Evolutionary conservation across 2,113 vertebrate species (phyloP).

Genomic region (Centropus unirufus): DNA sequence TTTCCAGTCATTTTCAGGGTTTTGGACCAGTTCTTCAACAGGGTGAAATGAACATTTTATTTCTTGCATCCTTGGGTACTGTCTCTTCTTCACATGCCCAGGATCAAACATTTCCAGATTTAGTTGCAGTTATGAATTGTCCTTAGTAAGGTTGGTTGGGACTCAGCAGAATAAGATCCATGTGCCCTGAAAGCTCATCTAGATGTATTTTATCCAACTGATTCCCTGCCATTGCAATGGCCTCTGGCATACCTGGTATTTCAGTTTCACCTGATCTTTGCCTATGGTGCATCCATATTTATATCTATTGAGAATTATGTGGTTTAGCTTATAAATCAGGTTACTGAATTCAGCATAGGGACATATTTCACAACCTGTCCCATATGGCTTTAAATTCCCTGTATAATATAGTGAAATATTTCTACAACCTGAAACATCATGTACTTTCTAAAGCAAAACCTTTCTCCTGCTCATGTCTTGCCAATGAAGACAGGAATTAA

Average conservation of each 20-base stretch:
- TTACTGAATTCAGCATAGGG: not conserved
- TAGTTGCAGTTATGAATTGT: not conserved
- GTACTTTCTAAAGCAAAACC: not conserved
- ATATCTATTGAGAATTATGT: slow-evolving; percentile 14
- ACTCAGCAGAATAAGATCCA: not conserved
- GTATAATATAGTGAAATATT: not conserved
- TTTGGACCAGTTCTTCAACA: not conserved
- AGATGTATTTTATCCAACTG: not conserved
- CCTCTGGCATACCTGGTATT: not conserved
- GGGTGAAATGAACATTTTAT: not conserved
- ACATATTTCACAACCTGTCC: not conserved
- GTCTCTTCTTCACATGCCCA: not conserved
- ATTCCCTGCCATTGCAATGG: not conserved
- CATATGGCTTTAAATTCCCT: not conserved
- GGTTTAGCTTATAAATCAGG: slow-evolving; percentile 12
- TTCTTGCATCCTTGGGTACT: not conserved
- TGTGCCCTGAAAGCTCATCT: not conserved
- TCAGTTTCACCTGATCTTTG: slow-evolving; percentile 33
- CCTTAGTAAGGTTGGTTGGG: not conserved
- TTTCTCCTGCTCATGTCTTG: not conserved
- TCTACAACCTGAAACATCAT: not conserved
- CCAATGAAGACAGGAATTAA: not conserved
- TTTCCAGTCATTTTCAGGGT: not conserved
- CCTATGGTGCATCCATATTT: slow-evolving; percentile 20
- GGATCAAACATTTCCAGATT: not conserved